These are phyloP conservation scores for Chitala chitala DNA, from an alignment of 2,113 vertebrate genomes.

Conservation along the genomic window DNA sequence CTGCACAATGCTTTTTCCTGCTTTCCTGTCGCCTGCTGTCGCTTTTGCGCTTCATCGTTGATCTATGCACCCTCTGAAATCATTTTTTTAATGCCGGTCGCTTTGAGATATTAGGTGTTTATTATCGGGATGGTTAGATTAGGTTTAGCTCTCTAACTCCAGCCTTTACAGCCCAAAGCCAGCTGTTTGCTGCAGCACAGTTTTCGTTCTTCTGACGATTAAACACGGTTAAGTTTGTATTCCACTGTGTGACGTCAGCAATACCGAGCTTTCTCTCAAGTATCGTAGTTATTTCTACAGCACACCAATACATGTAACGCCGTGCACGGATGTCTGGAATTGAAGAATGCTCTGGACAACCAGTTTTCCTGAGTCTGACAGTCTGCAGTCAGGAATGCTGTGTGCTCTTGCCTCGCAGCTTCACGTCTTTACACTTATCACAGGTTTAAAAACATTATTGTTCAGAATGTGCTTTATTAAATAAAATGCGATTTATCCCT, in stretches of 20 bases:
- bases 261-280: conserved; percentile 29
- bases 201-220: conserved; percentile 49
- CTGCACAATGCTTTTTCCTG: conserved; percentile 61
- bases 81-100: conserved; percentile 27
- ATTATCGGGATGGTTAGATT: too few relatives aligned
- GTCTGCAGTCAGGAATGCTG: too few relatives aligned
- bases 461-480: too few relatives aligned
- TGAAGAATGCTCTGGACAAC: too few relatives aligned
- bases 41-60: conserved; percentile 69
- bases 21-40: conserved; percentile 62
- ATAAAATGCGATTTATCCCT: too few relatives aligned
- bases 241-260: conserved; percentile 56
- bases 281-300: not conserved
- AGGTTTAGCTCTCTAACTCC: too few relatives aligned
- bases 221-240: conserved; percentile 55
- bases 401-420: too few relatives aligned
- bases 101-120: not conserved
- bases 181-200: conserved; percentile 6
- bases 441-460: too few relatives aligned
- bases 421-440: too few relatives aligned
- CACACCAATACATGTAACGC: too few relatives aligned
- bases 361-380: too few relatives aligned
- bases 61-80: conserved; percentile 32
- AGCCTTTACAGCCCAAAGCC: conserved; percentile 13
- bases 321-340: too few relatives aligned